These are phyloP conservation scores for Muntiacus reevesi DNA, from an alignment of 2,113 vertebrate genomes.

Conservation along the genomic window DNA sequence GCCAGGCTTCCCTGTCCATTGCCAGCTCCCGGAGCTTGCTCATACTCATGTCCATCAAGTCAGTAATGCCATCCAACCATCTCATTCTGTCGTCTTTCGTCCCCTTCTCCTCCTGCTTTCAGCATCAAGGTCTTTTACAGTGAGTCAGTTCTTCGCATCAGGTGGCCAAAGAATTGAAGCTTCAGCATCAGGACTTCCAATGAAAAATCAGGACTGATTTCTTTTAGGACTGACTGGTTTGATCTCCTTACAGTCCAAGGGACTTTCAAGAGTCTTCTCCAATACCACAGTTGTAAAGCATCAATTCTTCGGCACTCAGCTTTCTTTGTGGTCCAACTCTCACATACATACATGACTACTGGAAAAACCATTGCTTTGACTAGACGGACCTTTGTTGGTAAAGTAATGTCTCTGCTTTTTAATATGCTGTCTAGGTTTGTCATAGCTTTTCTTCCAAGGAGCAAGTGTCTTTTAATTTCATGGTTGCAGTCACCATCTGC, in stretches of 20 bases:
- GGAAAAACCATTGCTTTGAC: neutral
- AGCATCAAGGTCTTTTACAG: neutral
- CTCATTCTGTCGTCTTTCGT: neutral
- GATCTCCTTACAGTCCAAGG: neutral
- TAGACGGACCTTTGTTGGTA: neutral
- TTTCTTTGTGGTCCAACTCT: neutral
- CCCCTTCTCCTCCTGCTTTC: neutral
- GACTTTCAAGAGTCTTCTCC: neutral
- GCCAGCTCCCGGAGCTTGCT: neutral
- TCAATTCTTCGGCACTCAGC: neutral
- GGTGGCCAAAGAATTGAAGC: neutral
- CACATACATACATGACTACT: neutral
- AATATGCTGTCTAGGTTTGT: neutral
- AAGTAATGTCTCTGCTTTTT: neutral
- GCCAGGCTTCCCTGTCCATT: neutral
- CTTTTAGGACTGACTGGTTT: neutral
- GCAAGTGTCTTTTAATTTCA: neutral
- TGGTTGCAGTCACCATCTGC: neutral
- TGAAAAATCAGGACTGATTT: neutral
- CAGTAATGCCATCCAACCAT: neutral
- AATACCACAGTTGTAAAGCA: neutral
- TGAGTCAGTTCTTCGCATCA: neutral
- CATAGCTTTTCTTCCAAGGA: neutral
- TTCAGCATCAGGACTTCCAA: neutral
- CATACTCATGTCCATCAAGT: neutral